Base-by-base conservation (phyloP, 2,797 vertebrate genomes). In the Pteropus rufus region DNA sequence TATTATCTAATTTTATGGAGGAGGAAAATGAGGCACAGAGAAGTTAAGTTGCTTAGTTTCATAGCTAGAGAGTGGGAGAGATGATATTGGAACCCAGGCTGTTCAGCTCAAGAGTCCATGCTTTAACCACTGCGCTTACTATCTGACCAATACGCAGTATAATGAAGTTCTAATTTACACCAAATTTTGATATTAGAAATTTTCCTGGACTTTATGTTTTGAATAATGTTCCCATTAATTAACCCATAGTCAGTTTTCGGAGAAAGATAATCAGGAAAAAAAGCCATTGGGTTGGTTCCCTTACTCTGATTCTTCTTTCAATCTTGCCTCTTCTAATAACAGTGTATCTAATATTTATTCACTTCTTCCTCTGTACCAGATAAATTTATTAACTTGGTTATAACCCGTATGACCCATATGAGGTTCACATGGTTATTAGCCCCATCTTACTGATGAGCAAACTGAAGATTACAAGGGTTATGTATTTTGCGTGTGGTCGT, bases 121-220 rank as follows among this genome's bases (percentile, higher is more conserved):
- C 21, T 91, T 94, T 21, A 93, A 83, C 1, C 5, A 46, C 3
- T 19, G 84, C 16, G 8, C 19, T 39, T 80, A 72, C 19, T 77
- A 4, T 81, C 41, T 79, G n/a, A 91, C 26, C 52, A 91, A 60
- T 83, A 81, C 44, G 23, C 15, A 73, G 4, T 56, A 26, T 34
- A 69, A 7, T 67, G 4, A 56, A 80, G 36, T 60, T 90, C 4
- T 18, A 64, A 26, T 89, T 92, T 93, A 36, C 31, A 18, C 64
- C 16, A 81, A 21, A 69, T 46, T 62, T 62, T 31, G 60, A 62
- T 41, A 56, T 24, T 79, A 72, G 16, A 76, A 3, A 93, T 58
- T 92, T 93, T 95, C 77, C 62, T 84, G 56, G 21, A 80, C 29
- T 88, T 2, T 69, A 24, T 73, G 39, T 93, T 95, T 95, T 83